A percentile compares a stretch with the other conserved stretches of the same genome.
These are phyloP conservation scores for Salarias fasciatus DNA, from an alignment of 2,797 vertebrate genomes.

Conservation along the genomic window DNA sequence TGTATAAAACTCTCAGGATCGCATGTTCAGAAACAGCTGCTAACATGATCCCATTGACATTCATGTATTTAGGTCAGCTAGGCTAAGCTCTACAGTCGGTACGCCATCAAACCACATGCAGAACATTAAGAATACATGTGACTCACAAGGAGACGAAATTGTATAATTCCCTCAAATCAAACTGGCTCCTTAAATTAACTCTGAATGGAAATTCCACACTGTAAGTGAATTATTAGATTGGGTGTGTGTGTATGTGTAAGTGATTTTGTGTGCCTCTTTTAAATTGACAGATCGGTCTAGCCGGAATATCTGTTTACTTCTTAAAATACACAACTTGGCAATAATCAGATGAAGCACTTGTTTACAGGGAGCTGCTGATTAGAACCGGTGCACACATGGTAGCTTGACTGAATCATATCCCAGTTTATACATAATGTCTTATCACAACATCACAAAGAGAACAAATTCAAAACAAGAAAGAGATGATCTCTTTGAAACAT, in stretches of 20 bases:
- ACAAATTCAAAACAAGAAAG: slow-evolving; percentile 76
- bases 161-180: slow-evolving; percentile 15
- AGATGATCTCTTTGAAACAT: slow-evolving; percentile 83
- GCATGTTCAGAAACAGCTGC: slow-evolving; percentile 43
- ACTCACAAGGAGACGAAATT: slow-evolving; percentile 1
- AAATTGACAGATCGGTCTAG: slow-evolving; percentile 46
- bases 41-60: slow-evolving; percentile 45
- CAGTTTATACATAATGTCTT: slow-evolving; percentile 38
- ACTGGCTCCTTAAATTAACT: slow-evolving; percentile 25
- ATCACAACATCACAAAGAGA: slow-evolving; percentile 53
- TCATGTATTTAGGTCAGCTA: slow-evolving; percentile 39
- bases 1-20: slow-evolving; percentile 13
- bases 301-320: slow-evolving; percentile 42
- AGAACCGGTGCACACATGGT: slow-evolving; percentile 35
- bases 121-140: slow-evolving; percentile 13
- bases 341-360: slow-evolving; percentile 44
- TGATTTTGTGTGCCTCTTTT: slow-evolving; percentile 37
- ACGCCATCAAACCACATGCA: slow-evolving; percentile 7
- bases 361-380: slow-evolving; percentile 44
- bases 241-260: slow-evolving; percentile 30
- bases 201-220: slow-evolving; percentile 17
- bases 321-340: slow-evolving; percentile 50
- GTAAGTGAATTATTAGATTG: slow-evolving; percentile 26
- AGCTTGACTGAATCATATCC: slow-evolving; percentile 42
- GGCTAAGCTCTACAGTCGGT: slow-evolving; percentile 16